These are phyloP conservation scores for Pterophyllum scalare DNA, from an alignment of 2,113 vertebrate species.

Conservation along the genomic window DNA sequence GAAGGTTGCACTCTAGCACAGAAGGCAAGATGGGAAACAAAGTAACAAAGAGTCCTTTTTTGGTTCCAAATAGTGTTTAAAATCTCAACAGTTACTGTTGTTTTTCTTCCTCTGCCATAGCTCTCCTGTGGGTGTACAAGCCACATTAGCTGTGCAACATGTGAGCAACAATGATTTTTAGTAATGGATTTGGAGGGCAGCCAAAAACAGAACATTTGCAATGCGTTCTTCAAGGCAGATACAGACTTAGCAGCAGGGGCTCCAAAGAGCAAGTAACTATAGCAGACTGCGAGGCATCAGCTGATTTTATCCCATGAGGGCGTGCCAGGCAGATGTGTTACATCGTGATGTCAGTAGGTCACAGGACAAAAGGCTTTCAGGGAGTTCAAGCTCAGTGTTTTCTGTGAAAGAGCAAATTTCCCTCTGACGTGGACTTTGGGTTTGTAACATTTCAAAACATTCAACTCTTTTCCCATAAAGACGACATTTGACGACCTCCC, in stretches of 20 bases:
- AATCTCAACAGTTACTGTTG: too few relatives aligned
- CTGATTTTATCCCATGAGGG: background rate
- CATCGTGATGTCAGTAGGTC: background rate
- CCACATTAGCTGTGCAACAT: background rate
- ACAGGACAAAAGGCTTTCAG: background rate
- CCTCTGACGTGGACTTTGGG: background rate
- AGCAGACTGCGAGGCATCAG: background rate
- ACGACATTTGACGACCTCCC: too few relatives aligned
- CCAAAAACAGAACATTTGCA: background rate
- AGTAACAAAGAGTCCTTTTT: too few relatives aligned
- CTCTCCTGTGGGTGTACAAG: background rate
- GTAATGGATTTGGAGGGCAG: background rate
- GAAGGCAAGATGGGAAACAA: too few relatives aligned
- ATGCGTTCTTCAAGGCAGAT: background rate
- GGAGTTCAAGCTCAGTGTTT: background rate
- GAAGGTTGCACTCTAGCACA: too few relatives aligned
- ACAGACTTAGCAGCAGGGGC: background rate
- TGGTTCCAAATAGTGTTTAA: too few relatives aligned
- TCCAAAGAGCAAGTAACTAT: background rate
- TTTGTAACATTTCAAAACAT: background rate
- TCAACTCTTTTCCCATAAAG: too few relatives aligned
- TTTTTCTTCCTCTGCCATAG: too few relatives aligned
- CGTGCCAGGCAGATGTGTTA: background rate
- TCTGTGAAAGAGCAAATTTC: background rate
- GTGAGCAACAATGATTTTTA: background rate